Conservation (phyloP, 2,888 invertebrate genomes). For the Lepetodrilus schrolli region DNA sequence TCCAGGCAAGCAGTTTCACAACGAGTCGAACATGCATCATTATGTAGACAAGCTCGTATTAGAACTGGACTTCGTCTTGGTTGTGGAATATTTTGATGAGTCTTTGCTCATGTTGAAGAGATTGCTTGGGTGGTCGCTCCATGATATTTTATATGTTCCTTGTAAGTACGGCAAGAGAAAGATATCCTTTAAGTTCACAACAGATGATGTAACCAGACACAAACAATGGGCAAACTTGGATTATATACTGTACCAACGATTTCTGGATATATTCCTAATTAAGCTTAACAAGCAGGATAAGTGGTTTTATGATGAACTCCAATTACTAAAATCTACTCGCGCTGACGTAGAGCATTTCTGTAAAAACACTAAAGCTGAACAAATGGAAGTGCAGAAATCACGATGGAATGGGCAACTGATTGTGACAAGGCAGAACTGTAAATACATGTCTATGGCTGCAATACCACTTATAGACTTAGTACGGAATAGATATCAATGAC, state of each 20-base stretch:
- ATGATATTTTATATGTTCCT: constrained; percentile 23
- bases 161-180: not conserved
- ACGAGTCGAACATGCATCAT: not conserved
- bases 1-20: not conserved
- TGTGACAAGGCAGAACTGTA: not conserved
- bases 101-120: constrained; percentile 27
- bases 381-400: not conserved
- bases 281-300: not conserved
- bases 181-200: not conserved
- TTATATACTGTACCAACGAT: constrained; percentile 38
- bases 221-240: constrained; percentile 39
- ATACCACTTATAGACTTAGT: not conserved
- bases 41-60: constrained; percentile 1
- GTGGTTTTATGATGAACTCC: not conserved
- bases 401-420: not conserved
- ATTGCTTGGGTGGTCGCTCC: constrained; percentile 8
- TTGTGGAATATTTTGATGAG: constrained; percentile 33
- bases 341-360: not conserved
- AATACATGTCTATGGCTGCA: not conserved
- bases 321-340: not conserved
- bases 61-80: constrained; percentile 24
- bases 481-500: not conserved
- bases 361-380: not conserved
- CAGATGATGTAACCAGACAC: constrained; percentile 27
- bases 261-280: constrained; percentile 34